These are phyloP conservation scores for Macaria liturata DNA, from an alignment of 2,888 invertebrate genomes.

Conservation along the genomic window DNA sequence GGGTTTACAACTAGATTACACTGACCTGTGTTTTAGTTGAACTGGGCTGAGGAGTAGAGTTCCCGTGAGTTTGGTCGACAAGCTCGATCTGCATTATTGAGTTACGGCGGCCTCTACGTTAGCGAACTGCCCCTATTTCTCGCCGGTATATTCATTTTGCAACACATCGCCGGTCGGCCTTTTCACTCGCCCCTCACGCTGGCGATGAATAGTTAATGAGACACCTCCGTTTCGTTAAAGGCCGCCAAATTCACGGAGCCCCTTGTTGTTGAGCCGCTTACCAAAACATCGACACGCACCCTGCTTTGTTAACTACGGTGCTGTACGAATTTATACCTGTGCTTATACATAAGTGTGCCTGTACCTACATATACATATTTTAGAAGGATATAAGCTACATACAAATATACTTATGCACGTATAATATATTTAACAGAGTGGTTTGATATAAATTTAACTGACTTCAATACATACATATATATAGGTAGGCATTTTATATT, in stretches of 20 bases:
- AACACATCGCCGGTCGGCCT: slow-evolving; percentile 77
- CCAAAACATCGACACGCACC: slow-evolving; percentile 70
- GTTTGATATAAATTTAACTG: too few relatives aligned
- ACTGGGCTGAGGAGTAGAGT: slow-evolving; percentile 1
- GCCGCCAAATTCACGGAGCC: slow-evolving; percentile 73
- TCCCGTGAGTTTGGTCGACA: slow-evolving; percentile 34
- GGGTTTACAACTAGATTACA: slow-evolving; percentile 43
- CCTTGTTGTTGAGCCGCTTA: slow-evolving; percentile 64
- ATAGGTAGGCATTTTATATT: too few relatives aligned
- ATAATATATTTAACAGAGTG: too few relatives aligned
- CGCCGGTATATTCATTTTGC: slow-evolving; percentile 81
- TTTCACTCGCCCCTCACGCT: slow-evolving; percentile 69
- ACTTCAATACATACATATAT: too few relatives aligned
- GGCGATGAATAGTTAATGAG: slow-evolving; percentile 76
- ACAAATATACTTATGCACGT: too few relatives aligned
- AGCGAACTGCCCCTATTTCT: slow-evolving; percentile 80
- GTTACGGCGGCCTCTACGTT: slow-evolving; percentile 64
- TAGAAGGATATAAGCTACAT: too few relatives aligned
- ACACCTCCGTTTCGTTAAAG: slow-evolving; percentile 73
- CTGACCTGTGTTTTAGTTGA: slow-evolving; percentile 41
- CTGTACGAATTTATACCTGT: slow-evolving; percentile 18
- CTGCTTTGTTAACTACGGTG: slow-evolving; percentile 29
- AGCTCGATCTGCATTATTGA: slow-evolving; percentile 69
- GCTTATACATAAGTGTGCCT: too few relatives aligned
- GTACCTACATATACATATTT: too few relatives aligned